These are phyloP conservation scores for Synanthedon vespiformis DNA, from an alignment of 2,888 invertebrate species.

Conservation along the genomic window DNA sequence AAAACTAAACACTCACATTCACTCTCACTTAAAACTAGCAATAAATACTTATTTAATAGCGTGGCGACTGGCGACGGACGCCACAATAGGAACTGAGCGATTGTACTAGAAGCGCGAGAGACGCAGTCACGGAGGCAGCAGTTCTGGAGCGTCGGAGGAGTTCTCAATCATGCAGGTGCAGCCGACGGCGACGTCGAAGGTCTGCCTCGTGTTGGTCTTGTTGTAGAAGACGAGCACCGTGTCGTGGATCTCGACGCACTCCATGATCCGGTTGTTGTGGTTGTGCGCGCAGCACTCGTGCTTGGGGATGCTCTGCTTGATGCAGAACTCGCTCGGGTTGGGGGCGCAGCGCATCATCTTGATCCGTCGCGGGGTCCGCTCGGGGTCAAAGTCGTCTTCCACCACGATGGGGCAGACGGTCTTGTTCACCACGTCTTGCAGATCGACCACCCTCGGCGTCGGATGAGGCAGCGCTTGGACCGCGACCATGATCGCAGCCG, in stretches of 20 bases:
- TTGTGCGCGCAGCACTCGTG: constrained; percentile 49
- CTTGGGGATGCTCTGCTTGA: constrained; percentile 23
- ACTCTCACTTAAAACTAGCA: constrained; percentile 4
- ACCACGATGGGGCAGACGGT: constrained; percentile 52
- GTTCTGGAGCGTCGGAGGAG: constrained; percentile 11
- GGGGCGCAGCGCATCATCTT: constrained; percentile 46
- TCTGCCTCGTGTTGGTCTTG: constrained; percentile 10
- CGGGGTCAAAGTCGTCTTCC: constrained; percentile 29
- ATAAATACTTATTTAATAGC: not conserved
- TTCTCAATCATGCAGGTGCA: constrained; percentile 51
- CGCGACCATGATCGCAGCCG: constrained; percentile 11
- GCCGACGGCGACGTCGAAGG: constrained; percentile 43
- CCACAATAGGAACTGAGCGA: not conserved
- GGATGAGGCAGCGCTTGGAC: constrained; percentile 14
- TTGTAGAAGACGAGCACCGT: constrained; percentile 45
- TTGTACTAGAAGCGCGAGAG: not conserved
- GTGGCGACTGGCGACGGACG: not conserved
- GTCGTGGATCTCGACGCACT: constrained; percentile 55
- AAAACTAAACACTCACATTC: constrained; percentile 1
- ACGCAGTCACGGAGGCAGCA: constrained; percentile 8
- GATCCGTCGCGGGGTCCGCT: constrained; percentile 47
- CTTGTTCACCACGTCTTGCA: constrained; percentile 34
- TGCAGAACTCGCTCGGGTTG: constrained; percentile 39
- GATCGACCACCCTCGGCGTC: constrained; percentile 24
- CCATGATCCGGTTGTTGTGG: constrained; percentile 32